A percentile compares a stretch with the other conserved stretches of the same genome.
Conservation (phyloP, 1,140 invertebrate genomes). For the Lethocerus indicus region DNA sequence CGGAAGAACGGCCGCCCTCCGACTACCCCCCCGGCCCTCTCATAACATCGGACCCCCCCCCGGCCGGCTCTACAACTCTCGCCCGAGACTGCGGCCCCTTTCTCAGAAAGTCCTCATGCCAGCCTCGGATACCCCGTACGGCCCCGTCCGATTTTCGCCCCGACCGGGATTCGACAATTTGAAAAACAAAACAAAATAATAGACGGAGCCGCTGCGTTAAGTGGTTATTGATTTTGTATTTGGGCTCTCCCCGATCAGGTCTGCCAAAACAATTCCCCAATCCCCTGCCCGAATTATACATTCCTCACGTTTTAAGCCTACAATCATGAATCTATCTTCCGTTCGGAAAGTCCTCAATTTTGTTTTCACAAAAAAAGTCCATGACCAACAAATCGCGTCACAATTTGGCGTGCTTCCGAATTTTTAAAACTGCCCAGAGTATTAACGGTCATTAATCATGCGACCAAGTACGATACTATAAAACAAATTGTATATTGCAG, state of each 20-base stretch:
- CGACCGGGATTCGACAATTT: too few relatives aligned
- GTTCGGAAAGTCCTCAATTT: neutral
- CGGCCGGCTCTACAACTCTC: neutral
- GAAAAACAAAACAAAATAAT: neutral
- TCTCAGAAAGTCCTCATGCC: too few relatives aligned
- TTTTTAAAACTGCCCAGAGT: neutral
- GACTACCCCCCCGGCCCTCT: neutral
- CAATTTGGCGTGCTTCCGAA: neutral
- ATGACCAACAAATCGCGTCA: neutral
- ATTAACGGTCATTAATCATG: too few relatives aligned
- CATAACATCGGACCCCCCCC: neutral
- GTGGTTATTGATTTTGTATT: constrained; percentile 2
- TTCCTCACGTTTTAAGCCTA: neutral
- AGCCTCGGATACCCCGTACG: too few relatives aligned
- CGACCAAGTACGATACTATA: too few relatives aligned
- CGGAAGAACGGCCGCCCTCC: neutral
- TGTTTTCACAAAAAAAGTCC: neutral
- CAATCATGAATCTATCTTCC: neutral
- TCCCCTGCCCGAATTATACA: neutral
- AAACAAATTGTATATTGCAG: too few relatives aligned
- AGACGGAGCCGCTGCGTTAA: neutral
- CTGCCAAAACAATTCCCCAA: neutral
- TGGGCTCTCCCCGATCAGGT: neutral
- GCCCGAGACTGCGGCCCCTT: neutral
- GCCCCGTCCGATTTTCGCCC: too few relatives aligned